Base-by-base conservation (phyloP, 2,888 invertebrate species). In the Trilocha varians region DNA sequence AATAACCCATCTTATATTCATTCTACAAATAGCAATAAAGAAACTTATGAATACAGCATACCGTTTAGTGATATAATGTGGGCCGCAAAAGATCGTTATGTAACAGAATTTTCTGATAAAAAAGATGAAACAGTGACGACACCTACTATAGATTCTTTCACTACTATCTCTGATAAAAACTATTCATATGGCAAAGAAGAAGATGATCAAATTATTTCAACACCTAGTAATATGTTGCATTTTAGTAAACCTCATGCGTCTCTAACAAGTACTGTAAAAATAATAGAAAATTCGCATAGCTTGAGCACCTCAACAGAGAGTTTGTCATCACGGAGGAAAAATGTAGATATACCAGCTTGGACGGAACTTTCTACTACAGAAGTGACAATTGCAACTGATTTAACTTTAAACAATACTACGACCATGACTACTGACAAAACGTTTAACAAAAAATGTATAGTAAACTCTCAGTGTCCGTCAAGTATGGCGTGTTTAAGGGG, bases 401-500 rank as follows among this genome's bases (percentile, higher is more conserved):
- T 76, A 50, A 87, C 84, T 49, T 57, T 77, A 44, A 77, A 74
- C 56, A 82, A 83, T 53, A 67, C 65, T 36, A 49, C 52, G 48
- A 58, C 61, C 45, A 49, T 55, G 48, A 63, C 50, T 40, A 54
- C 50, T 49, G 74, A 75, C 59, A 45, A 52, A 41, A 48, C 57
- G 47, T 57, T 59, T 71, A 78, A 75, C 59, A 63, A 55, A 52
- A 61, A 74, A 62, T 93, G 93, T 84, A 84, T 83, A 61, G 77
- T 76, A 61, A 88, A 91, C 71, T 73, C 73, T 53, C 89, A 92
- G 65, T 93, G 93, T 72, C 76, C 86, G 52, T 78, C 79, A 61
- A 82, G 87, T 60, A 89, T 90, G 73, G 86, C 87, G 60, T 93
- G 93, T 76, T 74, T 87, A 57, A 82, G 82, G 59, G 88, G 88